Evolutionary conservation across 2,888 invertebrate species (phyloP), one percentile per base, ranked within the genome.

Genomic region (Zele albiditarsus): DNA sequence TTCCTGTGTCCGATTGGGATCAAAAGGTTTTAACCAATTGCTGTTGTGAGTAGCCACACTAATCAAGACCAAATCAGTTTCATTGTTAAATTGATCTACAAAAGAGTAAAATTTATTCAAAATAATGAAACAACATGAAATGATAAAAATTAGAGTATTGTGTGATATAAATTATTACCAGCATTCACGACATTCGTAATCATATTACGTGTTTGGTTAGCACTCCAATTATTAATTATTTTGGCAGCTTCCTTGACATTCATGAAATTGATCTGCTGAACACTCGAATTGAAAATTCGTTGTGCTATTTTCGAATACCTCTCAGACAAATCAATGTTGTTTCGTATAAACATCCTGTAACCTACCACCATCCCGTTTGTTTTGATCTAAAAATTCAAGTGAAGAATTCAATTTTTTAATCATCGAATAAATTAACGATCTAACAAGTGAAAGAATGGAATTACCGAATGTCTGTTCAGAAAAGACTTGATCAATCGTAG

Each of bases 21-120:
- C n/a, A n/a, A 68, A 68, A 31, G 68, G 33, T 2, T 68, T 6
- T 6, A 49, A 23, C 68, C 68, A 68, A 31, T 23, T 53, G 25
- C 31, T 6, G 6, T 31, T 49, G 31, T 57, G 23, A 5, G n/a
- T 33, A 1, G 31, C 53, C 4, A 68, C 68, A 23, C 68, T 53
- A 5, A 53, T 31, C 4, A 53, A 33, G 27, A 68, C 12, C 28
- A 68, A 10, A 1, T 28, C 28, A 20, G 68, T 57, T 31, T 28
- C 20, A 14, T 49, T 12, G 28, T 16, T 31, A 0, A 68, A 12
- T 1, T 53, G 20, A 53, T 20, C 68, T 68, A 31, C 4, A 28
- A 57, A 68, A 53, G n/a, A 65, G 14, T 42, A 23, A 38, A 38
- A 20, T n/a, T 6, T 20, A 38, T 38, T 12, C 1, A 23, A 65